Conservation (phyloP, 2,113 vertebrate genomes). For the Rhadina sibilatrix region DNA sequence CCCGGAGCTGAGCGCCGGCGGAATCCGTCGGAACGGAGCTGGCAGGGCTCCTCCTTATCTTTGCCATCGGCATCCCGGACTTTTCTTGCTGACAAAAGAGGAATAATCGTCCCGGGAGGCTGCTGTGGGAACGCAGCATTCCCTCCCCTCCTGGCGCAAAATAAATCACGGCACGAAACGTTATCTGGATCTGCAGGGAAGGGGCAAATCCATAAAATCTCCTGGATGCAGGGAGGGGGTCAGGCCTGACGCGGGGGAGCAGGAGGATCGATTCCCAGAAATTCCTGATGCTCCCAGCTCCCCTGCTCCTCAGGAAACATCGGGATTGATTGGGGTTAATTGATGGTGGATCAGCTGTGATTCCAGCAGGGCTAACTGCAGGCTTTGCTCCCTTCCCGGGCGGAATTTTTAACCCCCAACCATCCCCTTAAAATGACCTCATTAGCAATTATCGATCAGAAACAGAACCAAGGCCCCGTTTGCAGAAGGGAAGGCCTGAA, state of each 20-base stretch:
- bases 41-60: constrained; percentile 27
- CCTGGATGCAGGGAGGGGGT: neutral
- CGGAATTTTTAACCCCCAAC: neutral
- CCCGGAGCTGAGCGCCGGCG: neutral
- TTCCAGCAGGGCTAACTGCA: too few relatives aligned
- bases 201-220: neutral
- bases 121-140: constrained; percentile 26
- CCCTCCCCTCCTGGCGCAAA: neutral
- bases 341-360: neutral
- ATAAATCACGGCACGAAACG: accelerated
- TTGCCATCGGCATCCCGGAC: constrained; percentile 27
- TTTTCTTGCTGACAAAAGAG: constrained; percentile 14
- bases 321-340: accelerated
- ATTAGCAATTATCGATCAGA: accelerated
- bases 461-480: accelerated
- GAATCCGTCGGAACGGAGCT: neutral
- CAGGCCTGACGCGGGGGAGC: neutral
- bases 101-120: neutral
- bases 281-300: neutral
- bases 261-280: neutral
- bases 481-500: neutral
- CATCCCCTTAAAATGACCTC: accelerated
- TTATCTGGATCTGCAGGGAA: neutral
- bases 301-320: neutral
- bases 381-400: neutral